These are phyloP conservation scores for Dascyllus trimaculatus DNA, from an alignment of 2,113 vertebrate genomes.

Conservation along the genomic window DNA sequence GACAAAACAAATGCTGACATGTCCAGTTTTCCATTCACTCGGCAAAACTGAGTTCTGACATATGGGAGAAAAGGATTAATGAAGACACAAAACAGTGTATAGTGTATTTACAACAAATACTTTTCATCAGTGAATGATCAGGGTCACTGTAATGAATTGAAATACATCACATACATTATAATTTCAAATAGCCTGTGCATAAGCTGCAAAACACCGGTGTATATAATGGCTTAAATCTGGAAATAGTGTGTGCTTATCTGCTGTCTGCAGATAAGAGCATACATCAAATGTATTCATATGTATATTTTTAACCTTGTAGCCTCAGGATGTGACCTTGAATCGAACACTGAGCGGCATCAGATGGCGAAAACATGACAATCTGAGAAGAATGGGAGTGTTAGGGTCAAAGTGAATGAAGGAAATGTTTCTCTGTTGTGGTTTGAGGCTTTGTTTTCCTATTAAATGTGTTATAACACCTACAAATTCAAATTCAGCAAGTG, in stretches of 20 bases:
- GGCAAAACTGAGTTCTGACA: background rate
- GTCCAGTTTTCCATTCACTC: background rate
- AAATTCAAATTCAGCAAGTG: too few relatives aligned
- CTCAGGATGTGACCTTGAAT: background rate
- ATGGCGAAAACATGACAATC: background rate
- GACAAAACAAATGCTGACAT: background rate
- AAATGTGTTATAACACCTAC: too few relatives aligned
- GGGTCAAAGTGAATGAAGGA: too few relatives aligned
- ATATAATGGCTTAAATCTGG: background rate
- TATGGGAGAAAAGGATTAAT: constrained; percentile 25
- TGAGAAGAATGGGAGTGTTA: too few relatives aligned
- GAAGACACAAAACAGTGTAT: constrained; percentile 13
- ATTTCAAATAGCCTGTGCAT: background rate
- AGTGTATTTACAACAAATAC: constrained; percentile 19
- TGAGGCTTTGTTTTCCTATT: too few relatives aligned
- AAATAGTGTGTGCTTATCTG: background rate
- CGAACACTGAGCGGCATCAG: background rate
- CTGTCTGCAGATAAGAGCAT: background rate
- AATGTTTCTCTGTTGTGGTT: too few relatives aligned
- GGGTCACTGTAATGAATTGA: background rate
- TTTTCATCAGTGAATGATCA: constrained; percentile 6
- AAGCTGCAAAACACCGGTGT: background rate
- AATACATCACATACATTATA: background rate
- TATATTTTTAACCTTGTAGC: background rate
- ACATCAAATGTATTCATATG: background rate